phyloP scores from a whole-genome alignment of 2,797 vertebrate species.

The Eulemur coronatus region DNA sequence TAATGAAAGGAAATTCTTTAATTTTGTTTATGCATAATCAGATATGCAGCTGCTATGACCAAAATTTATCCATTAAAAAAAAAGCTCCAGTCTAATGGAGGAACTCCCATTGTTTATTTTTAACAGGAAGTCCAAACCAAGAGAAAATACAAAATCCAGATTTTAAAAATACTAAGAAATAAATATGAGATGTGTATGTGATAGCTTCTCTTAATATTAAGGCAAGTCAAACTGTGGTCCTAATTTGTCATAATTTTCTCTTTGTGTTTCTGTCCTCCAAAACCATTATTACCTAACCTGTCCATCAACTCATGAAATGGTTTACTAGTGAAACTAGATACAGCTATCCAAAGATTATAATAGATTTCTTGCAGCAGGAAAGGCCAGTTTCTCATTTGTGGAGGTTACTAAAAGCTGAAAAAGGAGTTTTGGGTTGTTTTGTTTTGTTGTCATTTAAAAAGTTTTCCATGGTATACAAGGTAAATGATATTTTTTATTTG shows the following conservation, averaged over 20 bases:
- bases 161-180: not conserved
- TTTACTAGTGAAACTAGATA: not conserved
- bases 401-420: not conserved
- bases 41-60: conserved; percentile 32
- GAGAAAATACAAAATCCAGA: not conserved
- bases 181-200: not conserved
- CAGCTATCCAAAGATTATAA: not conserved
- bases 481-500: not conserved
- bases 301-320: not conserved
- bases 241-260: not conserved
- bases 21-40: conserved; percentile 68
- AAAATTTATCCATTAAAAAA: not conserved
- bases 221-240: not conserved
- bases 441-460: not conserved
- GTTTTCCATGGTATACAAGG: not conserved
- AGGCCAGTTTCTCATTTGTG: not conserved
- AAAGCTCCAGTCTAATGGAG: not conserved
- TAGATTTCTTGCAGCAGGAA: not conserved
- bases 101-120: not conserved
- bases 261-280: not conserved
- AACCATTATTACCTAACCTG: not conserved
- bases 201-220: not conserved
- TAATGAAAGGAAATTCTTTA: conserved; percentile 74
- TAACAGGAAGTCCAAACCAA: conserved; percentile 2
- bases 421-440: not conserved